These are phyloP conservation scores for Xenus cinereus DNA, from an alignment of 2,113 vertebrate species.

Conservation along the genomic window DNA sequence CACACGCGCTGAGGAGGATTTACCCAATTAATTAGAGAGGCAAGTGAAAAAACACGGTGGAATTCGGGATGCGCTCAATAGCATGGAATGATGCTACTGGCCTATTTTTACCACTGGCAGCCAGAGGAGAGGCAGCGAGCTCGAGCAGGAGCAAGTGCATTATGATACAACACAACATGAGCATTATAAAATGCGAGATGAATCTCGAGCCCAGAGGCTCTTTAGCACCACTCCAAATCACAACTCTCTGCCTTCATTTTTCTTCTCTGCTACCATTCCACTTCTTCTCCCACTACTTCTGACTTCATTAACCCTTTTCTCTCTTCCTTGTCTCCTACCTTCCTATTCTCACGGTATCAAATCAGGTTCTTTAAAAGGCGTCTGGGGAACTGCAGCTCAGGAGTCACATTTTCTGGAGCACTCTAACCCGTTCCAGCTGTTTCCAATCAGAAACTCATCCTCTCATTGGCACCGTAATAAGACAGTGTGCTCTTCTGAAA, in stretches of 20 bases:
- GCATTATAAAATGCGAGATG: constrained; percentile 57
- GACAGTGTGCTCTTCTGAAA: background rate
- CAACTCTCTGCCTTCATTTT: constrained; percentile 55
- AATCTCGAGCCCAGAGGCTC: constrained; percentile 64
- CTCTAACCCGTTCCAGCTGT: background rate
- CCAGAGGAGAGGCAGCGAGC: constrained; percentile 21
- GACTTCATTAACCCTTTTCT: constrained; percentile 56
- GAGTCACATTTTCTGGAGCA: background rate
- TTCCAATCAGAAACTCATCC: background rate
- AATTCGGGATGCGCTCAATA: background rate
- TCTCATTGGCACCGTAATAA: background rate
- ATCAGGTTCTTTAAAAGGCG: background rate
- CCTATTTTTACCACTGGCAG: constrained; percentile 4
- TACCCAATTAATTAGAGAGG: background rate
- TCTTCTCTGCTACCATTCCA: constrained; percentile 44
- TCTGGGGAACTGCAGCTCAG: background rate
- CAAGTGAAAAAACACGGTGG: background rate
- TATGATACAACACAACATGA: constrained; percentile 52
- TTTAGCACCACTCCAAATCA: constrained; percentile 53
- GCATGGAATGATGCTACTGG: constrained; percentile 1
- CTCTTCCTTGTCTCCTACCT: constrained; percentile 17
- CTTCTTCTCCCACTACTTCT: constrained; percentile 42
- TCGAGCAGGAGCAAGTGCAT: constrained; percentile 28
- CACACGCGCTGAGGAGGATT: background rate
- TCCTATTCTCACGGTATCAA: background rate